Evolutionary conservation across 2,113 vertebrate species (phyloP).

Genomic region (Siniperca knerii): DNA sequence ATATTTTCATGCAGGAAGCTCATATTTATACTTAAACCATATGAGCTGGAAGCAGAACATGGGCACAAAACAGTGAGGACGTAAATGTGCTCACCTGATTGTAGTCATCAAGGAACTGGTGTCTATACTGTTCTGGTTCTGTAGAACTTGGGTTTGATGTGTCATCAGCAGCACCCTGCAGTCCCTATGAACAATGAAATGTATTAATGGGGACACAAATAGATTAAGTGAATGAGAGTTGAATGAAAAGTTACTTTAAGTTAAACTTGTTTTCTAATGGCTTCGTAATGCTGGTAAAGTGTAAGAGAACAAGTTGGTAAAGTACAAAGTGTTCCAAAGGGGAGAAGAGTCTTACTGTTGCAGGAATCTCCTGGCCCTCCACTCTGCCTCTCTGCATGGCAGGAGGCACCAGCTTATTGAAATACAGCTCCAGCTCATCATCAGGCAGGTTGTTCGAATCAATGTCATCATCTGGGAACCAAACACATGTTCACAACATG

Average conservation of each 20-base stretch:
- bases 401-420: slow-evolving; percentile 89
- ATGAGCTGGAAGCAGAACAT: not conserved
- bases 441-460: slow-evolving; percentile 91
- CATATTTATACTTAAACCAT: not conserved
- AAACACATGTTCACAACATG: slow-evolving; percentile 6
- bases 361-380: slow-evolving; percentile 85
- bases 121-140: slow-evolving; percentile 71
- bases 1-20: slow-evolving; percentile 4
- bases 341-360: slow-evolving; percentile 68
- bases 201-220: not conserved
- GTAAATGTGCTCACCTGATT: slow-evolving; percentile 66
- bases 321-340: not conserved
- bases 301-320: not conserved
- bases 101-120: slow-evolving; percentile 72
- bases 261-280: not conserved
- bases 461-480: slow-evolving; percentile 88
- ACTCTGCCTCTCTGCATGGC: slow-evolving; percentile 86
- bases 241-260: not conserved
- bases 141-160: slow-evolving; percentile 62
- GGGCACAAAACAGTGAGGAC: not conserved
- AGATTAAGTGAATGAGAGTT: not conserved
- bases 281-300: not conserved
- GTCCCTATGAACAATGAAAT: slow-evolving; percentile 53
- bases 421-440: slow-evolving; percentile 92
- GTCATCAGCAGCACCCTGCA: slow-evolving; percentile 36